phyloP scores from a whole-genome alignment of 1,140 invertebrate genomes.

The Thaumatotibia leucotreta region DNA sequence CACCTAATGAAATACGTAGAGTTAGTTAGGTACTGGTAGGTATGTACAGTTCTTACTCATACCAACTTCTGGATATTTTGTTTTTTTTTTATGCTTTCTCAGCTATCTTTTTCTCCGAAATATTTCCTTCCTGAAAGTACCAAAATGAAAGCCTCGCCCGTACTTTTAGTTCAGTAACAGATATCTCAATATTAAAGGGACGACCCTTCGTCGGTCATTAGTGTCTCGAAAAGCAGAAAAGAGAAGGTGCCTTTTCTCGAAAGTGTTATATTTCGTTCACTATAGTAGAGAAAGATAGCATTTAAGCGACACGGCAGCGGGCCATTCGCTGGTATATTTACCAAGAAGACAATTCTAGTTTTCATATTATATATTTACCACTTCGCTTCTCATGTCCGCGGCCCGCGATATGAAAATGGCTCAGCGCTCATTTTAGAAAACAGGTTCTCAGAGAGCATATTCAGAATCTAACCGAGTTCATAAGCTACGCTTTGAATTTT shows the following conservation, averaged over 20 bases:
- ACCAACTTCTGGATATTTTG: too few relatives aligned
- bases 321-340: neutral
- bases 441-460: constrained; percentile 35
- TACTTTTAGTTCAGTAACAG: constrained; percentile 10
- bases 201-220: constrained; percentile 30
- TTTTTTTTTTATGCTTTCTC: too few relatives aligned
- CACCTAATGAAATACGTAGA: too few relatives aligned
- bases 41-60: too few relatives aligned
- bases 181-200: constrained; percentile 26
- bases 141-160: constrained; percentile 14
- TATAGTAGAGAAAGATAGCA: neutral
- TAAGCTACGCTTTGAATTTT: constrained; percentile 61
- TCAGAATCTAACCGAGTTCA: constrained; percentile 52
- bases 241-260: constrained; percentile 28
- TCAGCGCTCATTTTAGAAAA: constrained; percentile 49
- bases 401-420: constrained; percentile 35
- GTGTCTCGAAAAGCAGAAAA: constrained; percentile 27
- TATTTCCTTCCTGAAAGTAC: neutral
- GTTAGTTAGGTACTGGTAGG: too few relatives aligned
- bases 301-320: neutral
- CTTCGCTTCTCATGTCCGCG: constrained; percentile 17
- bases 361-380: constrained; percentile 15
- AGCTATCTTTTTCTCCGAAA: neutral
- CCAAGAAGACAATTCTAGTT: constrained; percentile 6
- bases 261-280: constrained; percentile 16